These are phyloP conservation scores for Semotilus atromaculatus DNA, from an alignment of 2,797 vertebrate species.

Conservation along the genomic window DNA sequence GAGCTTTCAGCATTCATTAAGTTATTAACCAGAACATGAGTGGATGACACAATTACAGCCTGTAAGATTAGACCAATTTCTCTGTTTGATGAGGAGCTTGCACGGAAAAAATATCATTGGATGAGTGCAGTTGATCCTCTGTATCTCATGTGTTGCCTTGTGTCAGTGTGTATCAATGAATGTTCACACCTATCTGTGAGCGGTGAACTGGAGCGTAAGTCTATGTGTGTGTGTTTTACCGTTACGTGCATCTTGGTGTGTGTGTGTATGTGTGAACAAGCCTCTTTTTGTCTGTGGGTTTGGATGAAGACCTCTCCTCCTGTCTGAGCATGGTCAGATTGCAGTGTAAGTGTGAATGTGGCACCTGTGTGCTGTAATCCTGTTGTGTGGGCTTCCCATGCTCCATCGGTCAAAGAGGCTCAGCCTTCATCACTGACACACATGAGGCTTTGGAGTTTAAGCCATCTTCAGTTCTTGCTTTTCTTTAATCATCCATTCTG, in stretches of 20 bases:
- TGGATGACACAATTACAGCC: conserved; percentile 13
- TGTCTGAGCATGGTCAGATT: conserved; percentile 46
- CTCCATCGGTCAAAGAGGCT: conserved; percentile 50
- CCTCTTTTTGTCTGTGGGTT: conserved; percentile 50
- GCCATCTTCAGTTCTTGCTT: not conserved
- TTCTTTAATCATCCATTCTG: not conserved
- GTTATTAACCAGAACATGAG: conserved; percentile 11
- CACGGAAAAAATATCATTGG: conserved; percentile 11
- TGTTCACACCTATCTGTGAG: conserved; percentile 33
- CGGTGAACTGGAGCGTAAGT: not conserved
- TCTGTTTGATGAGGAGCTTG: not conserved
- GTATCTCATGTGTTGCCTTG: conserved; percentile 22
- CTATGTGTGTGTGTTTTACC: conserved; percentile 33
- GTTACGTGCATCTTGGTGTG: conserved; percentile 18
- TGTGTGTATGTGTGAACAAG: conserved; percentile 34
- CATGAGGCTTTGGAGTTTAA: not conserved
- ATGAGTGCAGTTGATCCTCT: not conserved
- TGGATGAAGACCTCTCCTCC: conserved; percentile 47
- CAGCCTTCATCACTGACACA: conserved; percentile 3
- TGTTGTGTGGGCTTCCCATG: conserved; percentile 70
- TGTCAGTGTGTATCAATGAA: conserved; percentile 34
- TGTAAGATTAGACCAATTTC: conserved; percentile 19
- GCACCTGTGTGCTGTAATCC: conserved; percentile 77
- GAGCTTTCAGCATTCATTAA: conserved; percentile 2
- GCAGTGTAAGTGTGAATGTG: conserved; percentile 66